These are phyloP conservation scores for Stenichneumon culpator DNA, from an alignment of 2,888 invertebrate species.

Conservation along the genomic window DNA sequence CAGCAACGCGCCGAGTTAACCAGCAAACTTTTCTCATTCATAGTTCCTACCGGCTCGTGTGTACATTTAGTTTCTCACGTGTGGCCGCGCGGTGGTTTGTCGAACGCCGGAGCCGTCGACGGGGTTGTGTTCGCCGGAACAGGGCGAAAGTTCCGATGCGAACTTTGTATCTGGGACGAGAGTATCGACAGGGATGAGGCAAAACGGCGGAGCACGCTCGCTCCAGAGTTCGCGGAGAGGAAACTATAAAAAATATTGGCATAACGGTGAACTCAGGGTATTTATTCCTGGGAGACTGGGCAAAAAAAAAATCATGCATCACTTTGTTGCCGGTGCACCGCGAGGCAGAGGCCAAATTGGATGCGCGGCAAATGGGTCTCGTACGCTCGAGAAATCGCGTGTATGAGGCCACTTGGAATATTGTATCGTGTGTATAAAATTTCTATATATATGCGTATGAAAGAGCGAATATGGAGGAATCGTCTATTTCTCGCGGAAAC, in stretches of 20 bases:
- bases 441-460: constrained; percentile 30
- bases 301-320: constrained; percentile 9
- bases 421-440: not conserved
- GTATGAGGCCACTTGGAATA: constrained; percentile 13
- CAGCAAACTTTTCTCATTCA: constrained; percentile 71
- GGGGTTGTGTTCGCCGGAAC: constrained; percentile 16
- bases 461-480: constrained; percentile 22
- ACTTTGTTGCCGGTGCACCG: not conserved
- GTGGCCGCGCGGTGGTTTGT: constrained; percentile 25
- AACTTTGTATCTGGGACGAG: constrained; percentile 33
- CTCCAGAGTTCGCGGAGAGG: constrained; percentile 20
- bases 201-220: constrained; percentile 4
- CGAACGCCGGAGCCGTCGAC: constrained; percentile 27
- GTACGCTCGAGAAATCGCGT: not conserved
- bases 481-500: constrained; percentile 44
- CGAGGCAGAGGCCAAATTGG: constrained; percentile 7
- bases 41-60: constrained; percentile 55
- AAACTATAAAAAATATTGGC: constrained; percentile 41
- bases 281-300: not conserved
- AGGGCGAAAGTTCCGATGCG: constrained; percentile 4
- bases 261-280: constrained; percentile 7
- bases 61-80: constrained; percentile 35
- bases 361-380: constrained; percentile 14
- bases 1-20: constrained; percentile 59
- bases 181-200: constrained; percentile 49